Percentiles rank a stretch among this genome's conserved stretches.
Conservation (phyloP, 1,140 invertebrate species). For the Orius insidiosus region DNA sequence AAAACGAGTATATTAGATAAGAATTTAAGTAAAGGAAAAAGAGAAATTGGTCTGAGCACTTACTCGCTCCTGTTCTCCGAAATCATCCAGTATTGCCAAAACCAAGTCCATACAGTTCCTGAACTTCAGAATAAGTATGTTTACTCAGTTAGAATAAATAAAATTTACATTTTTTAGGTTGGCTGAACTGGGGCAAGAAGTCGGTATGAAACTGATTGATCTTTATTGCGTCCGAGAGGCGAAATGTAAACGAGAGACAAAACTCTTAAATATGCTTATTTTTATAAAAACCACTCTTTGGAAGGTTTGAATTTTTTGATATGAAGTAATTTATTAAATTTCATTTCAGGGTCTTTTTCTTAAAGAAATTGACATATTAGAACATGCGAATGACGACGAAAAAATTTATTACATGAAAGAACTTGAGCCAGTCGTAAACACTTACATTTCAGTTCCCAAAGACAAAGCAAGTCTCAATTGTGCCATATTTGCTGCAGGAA, state of each 20-base stretch:
- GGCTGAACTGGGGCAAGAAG: constrained; percentile 84
- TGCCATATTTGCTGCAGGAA: constrained; percentile 95
- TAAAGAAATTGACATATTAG: constrained; percentile 94
- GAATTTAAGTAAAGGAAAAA: constrained; percentile 78
- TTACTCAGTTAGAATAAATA: not conserved
- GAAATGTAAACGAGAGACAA: constrained; percentile 87
- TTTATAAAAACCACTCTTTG: constrained; percentile 94
- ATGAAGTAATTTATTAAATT: constrained; percentile 7
- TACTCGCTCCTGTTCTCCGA: constrained; percentile 94
- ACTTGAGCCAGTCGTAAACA: constrained; percentile 92
- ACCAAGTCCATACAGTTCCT: constrained; percentile 81
- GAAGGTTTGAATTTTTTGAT: constrained; percentile 48
- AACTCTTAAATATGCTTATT: constrained; percentile 83
- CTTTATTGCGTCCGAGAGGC: constrained; percentile 84
- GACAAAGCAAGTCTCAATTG: constrained; percentile 95
- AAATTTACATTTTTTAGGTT: constrained; percentile 40
- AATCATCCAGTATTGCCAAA: constrained; percentile 95
- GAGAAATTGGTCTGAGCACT: constrained; percentile 79
- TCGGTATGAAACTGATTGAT: constrained; percentile 85
- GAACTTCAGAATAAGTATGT: constrained; percentile 85
- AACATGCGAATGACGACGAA: constrained; percentile 97
- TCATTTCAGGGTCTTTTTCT: constrained; percentile 72
- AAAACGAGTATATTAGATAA: constrained; percentile 79
- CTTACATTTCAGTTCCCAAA: constrained; percentile 93
- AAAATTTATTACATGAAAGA: constrained; percentile 97